phyloP scores from a whole-genome alignment of 1,140 invertebrate genomes.

The Zaprionus tsacasi region DNA sequence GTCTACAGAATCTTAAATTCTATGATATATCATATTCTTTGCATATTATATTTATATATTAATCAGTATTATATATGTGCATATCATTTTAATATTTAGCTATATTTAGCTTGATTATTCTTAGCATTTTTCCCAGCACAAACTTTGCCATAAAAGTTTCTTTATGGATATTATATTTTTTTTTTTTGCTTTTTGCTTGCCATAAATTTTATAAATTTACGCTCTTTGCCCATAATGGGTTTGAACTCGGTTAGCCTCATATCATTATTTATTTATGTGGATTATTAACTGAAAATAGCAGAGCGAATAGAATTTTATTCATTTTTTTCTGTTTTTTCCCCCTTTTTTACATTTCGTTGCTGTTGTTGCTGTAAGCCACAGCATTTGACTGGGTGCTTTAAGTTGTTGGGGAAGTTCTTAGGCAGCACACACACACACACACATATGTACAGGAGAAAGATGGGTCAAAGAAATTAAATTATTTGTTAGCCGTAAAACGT shows the following conservation, averaged over 20 bases:
- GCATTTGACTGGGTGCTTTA: constrained; percentile 31
- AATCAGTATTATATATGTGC: not conserved
- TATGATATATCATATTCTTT: not conserved
- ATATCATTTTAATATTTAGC: not conserved
- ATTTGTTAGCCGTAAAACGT: constrained; percentile 64
- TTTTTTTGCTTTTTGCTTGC: not conserved
- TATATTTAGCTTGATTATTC: not conserved
- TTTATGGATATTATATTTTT: not conserved
- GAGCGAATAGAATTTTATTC: constrained; percentile 15
- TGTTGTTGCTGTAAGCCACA: constrained; percentile 16
- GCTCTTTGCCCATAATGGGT: constrained; percentile 5
- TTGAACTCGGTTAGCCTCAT: constrained; percentile 3
- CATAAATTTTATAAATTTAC: constrained; percentile 10
- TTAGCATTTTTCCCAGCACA: not conserved
- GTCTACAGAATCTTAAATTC: too few species aligned
- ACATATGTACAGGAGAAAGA: constrained; percentile 9
- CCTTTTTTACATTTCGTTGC: not conserved
- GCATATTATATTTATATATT: not conserved
- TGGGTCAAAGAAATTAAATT: constrained; percentile 74
- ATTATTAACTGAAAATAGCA: constrained; percentile 40
- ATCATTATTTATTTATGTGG: constrained; percentile 37
- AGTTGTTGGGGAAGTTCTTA: constrained; percentile 37
- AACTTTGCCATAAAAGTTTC: not conserved
- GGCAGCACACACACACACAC: constrained; percentile 10
- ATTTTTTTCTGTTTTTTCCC: not conserved